Conservation (phyloP, 2,888 invertebrate genomes). For the Leptinotarsa rubiginosa region DNA sequence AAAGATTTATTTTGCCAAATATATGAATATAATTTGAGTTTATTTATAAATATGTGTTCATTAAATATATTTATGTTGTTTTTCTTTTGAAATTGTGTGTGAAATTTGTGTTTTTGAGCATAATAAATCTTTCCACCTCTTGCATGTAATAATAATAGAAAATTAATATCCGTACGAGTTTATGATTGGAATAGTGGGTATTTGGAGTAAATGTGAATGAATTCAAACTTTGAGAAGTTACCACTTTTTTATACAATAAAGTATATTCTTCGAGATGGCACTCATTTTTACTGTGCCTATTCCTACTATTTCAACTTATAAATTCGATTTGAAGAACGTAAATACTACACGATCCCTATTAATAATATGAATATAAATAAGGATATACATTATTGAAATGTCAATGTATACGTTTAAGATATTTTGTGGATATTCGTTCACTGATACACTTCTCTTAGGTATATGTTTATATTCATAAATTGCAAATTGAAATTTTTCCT, state of each 20-base stretch:
- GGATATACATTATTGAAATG: slow-evolving; percentile 31
- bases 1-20: slow-evolving; percentile 51
- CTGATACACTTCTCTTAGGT: slow-evolving; percentile 39
- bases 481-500: slow-evolving; percentile 31
- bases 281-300: too few relatives aligned
- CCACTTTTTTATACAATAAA: too few relatives aligned
- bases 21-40: slow-evolving; percentile 27
- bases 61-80: slow-evolving; percentile 23
- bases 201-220: neutral
- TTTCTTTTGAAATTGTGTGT: slow-evolving; percentile 28
- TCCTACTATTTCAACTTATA: neutral
- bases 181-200: neutral
- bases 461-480: slow-evolving; percentile 44
- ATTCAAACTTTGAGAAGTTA: neutral
- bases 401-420: slow-evolving; percentile 40
- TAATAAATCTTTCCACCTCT: slow-evolving; percentile 45
- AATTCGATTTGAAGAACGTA: neutral
- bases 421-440: slow-evolving; percentile 38
- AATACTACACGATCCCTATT: neutral
- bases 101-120: slow-evolving; percentile 36
- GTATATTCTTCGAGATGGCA: too few relatives aligned
- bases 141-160: slow-evolving; percentile 48
- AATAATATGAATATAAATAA: slow-evolving; percentile 50
- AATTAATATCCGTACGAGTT: slow-evolving; percentile 33
- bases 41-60: slow-evolving; percentile 22